Evolutionary conservation across 1,140 invertebrate species (phyloP), one percentile per base, ranked within the genome.

Genomic region (Potamilus streckersoni): DNA sequence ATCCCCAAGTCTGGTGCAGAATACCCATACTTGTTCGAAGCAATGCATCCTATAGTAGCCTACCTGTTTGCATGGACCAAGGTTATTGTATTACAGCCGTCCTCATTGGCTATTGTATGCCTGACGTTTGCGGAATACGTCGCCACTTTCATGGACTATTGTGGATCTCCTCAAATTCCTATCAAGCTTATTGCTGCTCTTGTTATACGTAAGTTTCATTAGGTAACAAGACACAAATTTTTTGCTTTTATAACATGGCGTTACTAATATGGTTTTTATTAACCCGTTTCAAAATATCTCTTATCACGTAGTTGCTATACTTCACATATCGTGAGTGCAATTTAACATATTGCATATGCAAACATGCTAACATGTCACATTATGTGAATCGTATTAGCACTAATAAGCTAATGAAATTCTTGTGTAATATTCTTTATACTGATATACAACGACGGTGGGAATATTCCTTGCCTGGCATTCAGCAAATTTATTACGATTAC

Each of bases 101-200:
- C 95, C 59, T 84, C 86, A 61, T 95, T 97, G 88, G 96, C 96
- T 23, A 97, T 98, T 71, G 96, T 97, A 92, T 94, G 95, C 5
- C 90, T 98, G 64, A 97, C 96, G 19, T 96, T 98, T 91, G 95
- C 96, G 1, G 94, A 94, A 79, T 98, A 98, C 87, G 92, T 97
- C 49, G 90, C 96, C 23, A 93, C 96, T 82, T 95, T 96, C 12
- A 96, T 95, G 88, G 93, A 93, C 1, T 74, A 79, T 12, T 87
- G 86, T 76, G 86, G 84, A 56, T n/a, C 74, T 13, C 86, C 87
- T 0, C 20, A 67, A 19, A 71, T 82, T 15, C 81, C 82, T 0
- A 49, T 75, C 14, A 86, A 86, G 58, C 15, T 84, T 5, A 80
- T 85, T 19, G 82, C 85, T 6, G 83, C 78, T 15, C 27, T 80